These are phyloP conservation scores for Eupithecia tripunctaria DNA, from an alignment of 2,888 invertebrate species.

Conservation along the genomic window DNA sequence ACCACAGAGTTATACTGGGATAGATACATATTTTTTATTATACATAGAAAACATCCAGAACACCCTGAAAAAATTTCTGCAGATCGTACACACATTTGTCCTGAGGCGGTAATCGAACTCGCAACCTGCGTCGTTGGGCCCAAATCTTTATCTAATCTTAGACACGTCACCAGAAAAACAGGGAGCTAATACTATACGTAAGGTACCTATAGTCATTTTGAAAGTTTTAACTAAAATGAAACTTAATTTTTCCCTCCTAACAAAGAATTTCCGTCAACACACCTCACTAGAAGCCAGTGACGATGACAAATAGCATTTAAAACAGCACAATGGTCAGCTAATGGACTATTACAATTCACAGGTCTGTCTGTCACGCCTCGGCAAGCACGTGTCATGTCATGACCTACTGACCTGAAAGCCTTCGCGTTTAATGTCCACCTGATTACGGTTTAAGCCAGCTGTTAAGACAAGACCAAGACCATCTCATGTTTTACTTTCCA, in stretches of 20 bases:
- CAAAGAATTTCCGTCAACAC: neutral
- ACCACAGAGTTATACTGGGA: no score
- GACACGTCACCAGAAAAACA: no score
- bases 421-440: neutral
- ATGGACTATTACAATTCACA: slow-evolving; percentile 25
- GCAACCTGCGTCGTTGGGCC: no score
- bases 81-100: no score
- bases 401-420: slow-evolving; percentile 25
- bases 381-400: slow-evolving; percentile 22
- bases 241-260: neutral
- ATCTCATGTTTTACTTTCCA: neutral
- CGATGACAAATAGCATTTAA: slow-evolving; percentile 14
- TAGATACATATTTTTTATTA: no score
- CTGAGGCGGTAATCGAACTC: no score
- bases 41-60: no score
- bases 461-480: neutral
- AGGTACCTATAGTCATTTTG: no score
- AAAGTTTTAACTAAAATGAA: neutral
- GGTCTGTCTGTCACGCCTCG: slow-evolving; percentile 19
- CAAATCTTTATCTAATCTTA: no score
- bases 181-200: no score
- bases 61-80: no score
- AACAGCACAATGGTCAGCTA: slow-evolving; percentile 28
- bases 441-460: neutral
- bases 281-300: neutral